Percentiles rank a stretch among this genome's conserved stretches.
Evolutionary conservation across 2,113 vertebrate genomes (phyloP).

Genomic region (Junco hyemalis): DNA sequence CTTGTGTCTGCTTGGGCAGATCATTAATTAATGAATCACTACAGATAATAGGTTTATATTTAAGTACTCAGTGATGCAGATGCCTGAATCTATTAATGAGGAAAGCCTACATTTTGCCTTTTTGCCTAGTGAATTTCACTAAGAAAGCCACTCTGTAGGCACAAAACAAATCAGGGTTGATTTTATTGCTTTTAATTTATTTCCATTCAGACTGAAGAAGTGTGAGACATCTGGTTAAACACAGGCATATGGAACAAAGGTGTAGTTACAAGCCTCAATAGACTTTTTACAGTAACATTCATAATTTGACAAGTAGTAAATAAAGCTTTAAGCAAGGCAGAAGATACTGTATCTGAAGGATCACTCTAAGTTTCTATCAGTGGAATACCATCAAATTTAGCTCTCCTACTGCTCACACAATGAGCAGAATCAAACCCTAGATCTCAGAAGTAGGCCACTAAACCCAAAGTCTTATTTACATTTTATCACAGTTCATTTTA

Average conservation of each 20-base stretch:
- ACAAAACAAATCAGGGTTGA: constrained; percentile 40
- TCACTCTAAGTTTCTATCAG: neutral
- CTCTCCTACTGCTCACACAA: neutral
- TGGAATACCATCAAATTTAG: neutral
- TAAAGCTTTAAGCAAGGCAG: neutral
- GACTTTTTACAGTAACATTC: neutral
- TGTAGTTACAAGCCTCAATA: neutral
- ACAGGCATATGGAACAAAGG: neutral
- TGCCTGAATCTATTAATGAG: constrained; percentile 16
- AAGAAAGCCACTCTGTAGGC: constrained; percentile 35
- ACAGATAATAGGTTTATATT: constrained; percentile 45
- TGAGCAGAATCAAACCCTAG: neutral
- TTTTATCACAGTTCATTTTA: neutral
- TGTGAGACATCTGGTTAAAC: neutral
- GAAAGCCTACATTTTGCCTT: neutral
- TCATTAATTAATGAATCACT: constrained; percentile 57
- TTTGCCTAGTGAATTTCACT: neutral
- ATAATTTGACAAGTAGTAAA: neutral
- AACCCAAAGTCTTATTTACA: neutral
- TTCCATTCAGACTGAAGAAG: constrained; percentile 6
- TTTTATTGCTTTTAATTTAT: constrained; percentile 64
- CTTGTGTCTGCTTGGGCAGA: neutral
- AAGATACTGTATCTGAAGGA: neutral
- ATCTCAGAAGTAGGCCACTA: neutral
- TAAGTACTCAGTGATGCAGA: neutral